These are phyloP conservation scores for Hestina assimilis DNA, from an alignment of 1,140 invertebrate species.

Conservation along the genomic window DNA sequence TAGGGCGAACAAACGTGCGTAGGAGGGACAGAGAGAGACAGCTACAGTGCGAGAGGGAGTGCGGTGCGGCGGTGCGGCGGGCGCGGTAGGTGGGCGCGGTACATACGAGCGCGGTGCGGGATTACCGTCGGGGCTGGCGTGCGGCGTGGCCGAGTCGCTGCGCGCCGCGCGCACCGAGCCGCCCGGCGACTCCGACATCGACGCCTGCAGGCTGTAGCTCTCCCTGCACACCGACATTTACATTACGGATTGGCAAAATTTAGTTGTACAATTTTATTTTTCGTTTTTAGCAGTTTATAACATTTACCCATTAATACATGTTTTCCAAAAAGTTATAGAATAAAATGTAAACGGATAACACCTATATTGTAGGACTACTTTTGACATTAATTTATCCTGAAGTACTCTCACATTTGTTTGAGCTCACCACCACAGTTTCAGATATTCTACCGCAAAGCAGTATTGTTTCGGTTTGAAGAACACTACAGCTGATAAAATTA, in stretches of 20 bases:
- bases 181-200: constrained; percentile 79
- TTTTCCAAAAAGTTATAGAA: no score
- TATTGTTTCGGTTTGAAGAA: no score
- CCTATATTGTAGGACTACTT: no score
- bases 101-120: constrained; percentile 59
- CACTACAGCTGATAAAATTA: no score
- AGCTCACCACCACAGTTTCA: no score
- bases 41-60: constrained; percentile 7
- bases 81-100: constrained; percentile 61
- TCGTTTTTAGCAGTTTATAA: no score
- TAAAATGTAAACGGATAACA: no score
- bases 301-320: no score
- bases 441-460: no score
- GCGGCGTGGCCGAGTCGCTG: constrained; percentile 81
- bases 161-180: constrained; percentile 78
- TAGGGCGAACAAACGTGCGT: constrained; percentile 9
- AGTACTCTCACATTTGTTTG: no score
- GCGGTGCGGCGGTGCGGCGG: constrained; percentile 20
- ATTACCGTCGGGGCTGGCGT: constrained; percentile 74
- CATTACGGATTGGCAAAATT: not conserved
- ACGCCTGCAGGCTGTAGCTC: constrained; percentile 81
- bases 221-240: constrained; percentile 52
- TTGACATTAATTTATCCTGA: no score
- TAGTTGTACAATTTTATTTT: no score
- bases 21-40: constrained; percentile 6